Conservation (phyloP, 2,113 vertebrate species). For the Sceloporus tristichus region DNA sequence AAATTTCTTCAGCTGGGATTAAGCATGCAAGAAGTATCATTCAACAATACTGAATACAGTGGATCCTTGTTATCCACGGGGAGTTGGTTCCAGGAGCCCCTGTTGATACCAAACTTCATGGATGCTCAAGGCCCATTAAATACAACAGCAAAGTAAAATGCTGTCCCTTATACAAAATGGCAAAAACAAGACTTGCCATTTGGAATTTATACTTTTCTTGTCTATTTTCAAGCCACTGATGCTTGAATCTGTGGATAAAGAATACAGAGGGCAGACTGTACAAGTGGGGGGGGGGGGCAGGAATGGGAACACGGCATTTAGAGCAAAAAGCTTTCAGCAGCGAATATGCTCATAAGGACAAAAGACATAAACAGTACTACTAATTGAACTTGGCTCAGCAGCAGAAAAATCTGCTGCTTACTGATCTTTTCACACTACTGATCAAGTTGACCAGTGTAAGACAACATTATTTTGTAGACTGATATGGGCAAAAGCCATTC, state of each 20-base stretch:
- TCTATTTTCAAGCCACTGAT: too few relatives aligned
- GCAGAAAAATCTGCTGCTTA: background rate
- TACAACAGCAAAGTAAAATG: background rate
- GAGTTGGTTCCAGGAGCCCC: too few relatives aligned
- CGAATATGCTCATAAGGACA: background rate
- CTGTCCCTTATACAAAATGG: too few relatives aligned
- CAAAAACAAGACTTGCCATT: too few relatives aligned
- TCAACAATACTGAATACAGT: background rate
- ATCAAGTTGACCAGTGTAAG: background rate
- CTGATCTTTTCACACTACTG: background rate
- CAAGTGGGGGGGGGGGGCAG: too few relatives aligned
- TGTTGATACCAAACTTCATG: too few relatives aligned
- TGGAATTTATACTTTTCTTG: too few relatives aligned
- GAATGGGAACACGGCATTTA: background rate
- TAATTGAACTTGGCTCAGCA: background rate
- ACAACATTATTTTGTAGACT: background rate
- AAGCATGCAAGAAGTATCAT: background rate
- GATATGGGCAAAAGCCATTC: background rate
- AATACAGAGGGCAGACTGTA: too few relatives aligned
- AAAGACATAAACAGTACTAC: background rate
- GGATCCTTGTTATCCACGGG: too few relatives aligned
- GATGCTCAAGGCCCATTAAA: background rate
- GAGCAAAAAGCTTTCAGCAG: background rate
- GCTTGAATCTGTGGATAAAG: too few relatives aligned
- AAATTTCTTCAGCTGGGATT: background rate